Conservation (phyloP, 2,797 vertebrate genomes). For the Nannoperca australis region DNA sequence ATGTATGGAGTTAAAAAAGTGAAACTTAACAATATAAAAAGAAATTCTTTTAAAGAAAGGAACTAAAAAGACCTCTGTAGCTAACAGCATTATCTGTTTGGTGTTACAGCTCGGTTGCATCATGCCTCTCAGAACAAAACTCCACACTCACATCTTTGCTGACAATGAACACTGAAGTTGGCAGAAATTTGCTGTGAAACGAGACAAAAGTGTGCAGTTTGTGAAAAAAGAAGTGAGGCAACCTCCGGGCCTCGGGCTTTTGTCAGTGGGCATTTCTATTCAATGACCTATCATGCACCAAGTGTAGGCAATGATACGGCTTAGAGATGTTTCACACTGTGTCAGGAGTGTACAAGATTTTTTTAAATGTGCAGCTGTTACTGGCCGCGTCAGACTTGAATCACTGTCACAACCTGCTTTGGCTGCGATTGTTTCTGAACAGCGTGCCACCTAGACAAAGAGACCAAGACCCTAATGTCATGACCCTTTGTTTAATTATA, state of each 20-base stretch:
- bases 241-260: slow-evolving; percentile 83
- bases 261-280: slow-evolving; percentile 83
- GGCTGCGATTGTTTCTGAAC: slow-evolving; percentile 50
- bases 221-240: slow-evolving; percentile 82
- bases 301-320: slow-evolving; percentile 68
- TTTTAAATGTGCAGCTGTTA: slow-evolving; percentile 56
- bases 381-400: slow-evolving; percentile 32
- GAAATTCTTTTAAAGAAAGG: slow-evolving; percentile 85
- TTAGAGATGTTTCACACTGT: slow-evolving; percentile 71
- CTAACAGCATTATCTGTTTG: slow-evolving; percentile 88
- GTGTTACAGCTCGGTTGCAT: slow-evolving; percentile 89
- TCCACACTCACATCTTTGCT: slow-evolving; percentile 87
- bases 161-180: slow-evolving; percentile 89
- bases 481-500: slow-evolving; percentile 50
- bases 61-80: slow-evolving; percentile 86
- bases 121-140: slow-evolving; percentile 87
- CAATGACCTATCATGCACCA: slow-evolving; percentile 76
- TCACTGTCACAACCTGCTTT: slow-evolving; percentile 54
- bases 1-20: slow-evolving; percentile 80
- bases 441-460: slow-evolving; percentile 46
- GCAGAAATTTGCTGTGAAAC: slow-evolving; percentile 87
- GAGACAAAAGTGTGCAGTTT: slow-evolving; percentile 86
- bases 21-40: slow-evolving; percentile 86
- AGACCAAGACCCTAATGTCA: slow-evolving; percentile 24
- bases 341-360: slow-evolving; percentile 50